Base-by-base conservation (phyloP, 2,888 invertebrate species). In the Eupithecia pulchellata region DNA sequence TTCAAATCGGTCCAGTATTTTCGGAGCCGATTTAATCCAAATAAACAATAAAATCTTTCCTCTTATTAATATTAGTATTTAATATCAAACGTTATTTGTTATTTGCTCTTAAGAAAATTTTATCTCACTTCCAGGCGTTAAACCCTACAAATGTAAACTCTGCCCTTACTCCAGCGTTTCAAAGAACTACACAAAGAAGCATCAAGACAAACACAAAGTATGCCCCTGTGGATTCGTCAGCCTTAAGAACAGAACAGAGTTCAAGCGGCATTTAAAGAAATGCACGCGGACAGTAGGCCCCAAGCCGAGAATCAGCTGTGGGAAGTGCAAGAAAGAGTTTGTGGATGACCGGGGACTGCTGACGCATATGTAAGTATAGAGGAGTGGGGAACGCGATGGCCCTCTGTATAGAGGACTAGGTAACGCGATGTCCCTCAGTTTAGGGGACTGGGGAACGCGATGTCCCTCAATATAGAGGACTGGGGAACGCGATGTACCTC, bases 151-250 rank as follows among this genome's bases (percentile, higher is more conserved):
- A 79, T 93, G 93, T 62, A 75, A 84, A 0, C 80, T 84, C 68
- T 93, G 93, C 14, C 76, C 88, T 0, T 91, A 92, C 78, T 74
- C 88, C 0, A 89, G 87, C 9, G 92, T 85, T 0, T 92, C 92
- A 0, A 92, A 91, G 79, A 93, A 91, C 74, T 92, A 92, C 65
- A 78, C 89, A 0, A 90, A 90, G 63, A 88, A 89, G 68, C 93
- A 93, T 29, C 91, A 92, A 42, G 60, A 80, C 0, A 87, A 88
- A 0, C 93, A 93, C 57, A 74, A 88, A 0, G 83, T 85, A 0
- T 89, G 91, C 62, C 73, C 47, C 2, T 92, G 92, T 13, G 83
- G 85, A 0, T 86, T 87, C 73, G 85, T 91, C 0, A 91, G 87
- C 0, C 73, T 61, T 2, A 61, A 86, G 0, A 87, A 91, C 61